Evolutionary conservation across 1,140 invertebrate species (phyloP), one percentile per base, ranked within the genome.

Genomic region (Holotrichia oblita): DNA sequence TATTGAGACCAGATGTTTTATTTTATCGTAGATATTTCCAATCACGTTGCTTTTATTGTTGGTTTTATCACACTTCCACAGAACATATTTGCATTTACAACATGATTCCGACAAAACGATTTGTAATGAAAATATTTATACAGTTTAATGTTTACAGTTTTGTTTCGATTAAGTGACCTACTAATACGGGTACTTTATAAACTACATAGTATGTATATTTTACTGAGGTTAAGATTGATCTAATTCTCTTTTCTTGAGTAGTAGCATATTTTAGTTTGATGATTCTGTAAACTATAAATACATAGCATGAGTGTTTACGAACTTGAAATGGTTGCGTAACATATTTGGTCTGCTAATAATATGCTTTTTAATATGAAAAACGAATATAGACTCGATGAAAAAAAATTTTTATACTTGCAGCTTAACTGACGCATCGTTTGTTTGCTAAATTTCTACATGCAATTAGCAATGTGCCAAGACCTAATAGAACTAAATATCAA

Each of bases 71-170:
- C 22, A 9, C 22, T 69, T 14, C 22, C 22, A 69, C 61, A 34
- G 27, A 34, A 34, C 27, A 34, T 34, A 34, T 34, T 34, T 34
- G 27, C 27, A 34, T 34, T 69, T 24, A 27, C 61, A 22, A 69
- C 22, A 22, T 27, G 20, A 34, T 69, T 27, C 27, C 61, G 61
- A 69, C 8, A 69, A 69, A 69, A 24, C 61, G 22, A 69, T 69
- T 22, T 27, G 12, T 34, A 24, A 69, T 22, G 22, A 69, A 69
- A 69, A 27, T 69, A 69, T 69, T 69, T 69, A 69, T 69, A 10
- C 0, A 3, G 12, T 10, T 27, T 22, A 69, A 10, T 69, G 8
- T 69, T 27, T 34, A 69, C 61, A 22, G 12, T 69, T 9, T 12
- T 34, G 22, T 27, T 69, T 6, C 48, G 61, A 48, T 48, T 48